Base-by-base conservation (phyloP, 2,113 vertebrate species). In the Budorcas taxicolor region DNA sequence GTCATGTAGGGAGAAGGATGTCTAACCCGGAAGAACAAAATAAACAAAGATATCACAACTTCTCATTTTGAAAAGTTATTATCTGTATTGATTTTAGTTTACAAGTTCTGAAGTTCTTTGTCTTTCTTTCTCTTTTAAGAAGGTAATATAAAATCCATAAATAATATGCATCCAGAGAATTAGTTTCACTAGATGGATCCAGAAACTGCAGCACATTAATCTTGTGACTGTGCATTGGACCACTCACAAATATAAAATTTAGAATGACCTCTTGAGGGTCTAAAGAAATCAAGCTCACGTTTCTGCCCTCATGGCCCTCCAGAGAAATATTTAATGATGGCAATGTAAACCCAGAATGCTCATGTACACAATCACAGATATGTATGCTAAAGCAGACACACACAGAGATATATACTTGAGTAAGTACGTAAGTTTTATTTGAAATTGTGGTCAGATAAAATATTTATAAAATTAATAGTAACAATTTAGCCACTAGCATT, bases 91-190 rank as follows among this genome's bases (percentile, higher is more conserved):
- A 97, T 97, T 95, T 96, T 89, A 53, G 19, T 92, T 98, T 97
- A 91, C 15, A 96, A 52, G 36, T 95, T 92, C 19, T 27, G 19
- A 84, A 80, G 47, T 92, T 89, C 62, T 60, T 82, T 94, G 27
- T 55, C 27, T 62, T 45, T 58, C 43, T 91, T 83, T 96, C 71
- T 93, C 33, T 50, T 91, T 88, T 97, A 94, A 91, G 81, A 91
- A 92, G 33, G 5, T 94, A 97, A 92, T 67, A 83, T 89, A 92
- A 97, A 97, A 97, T 96, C 82, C 33, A 96, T 95, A 97, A 95
- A 95, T 97, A 97, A 97, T 86, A 93, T 0, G 0, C 33, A 89
- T 33, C 23, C 78, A 87, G 21, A 80, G 81, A 94, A 33, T 95
- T 33, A 33, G 84, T 96, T 62, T 97, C 58, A 87, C 64, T 86